Conservation (phyloP, 2,113 vertebrate species). For the Silurus asotus region DNA sequence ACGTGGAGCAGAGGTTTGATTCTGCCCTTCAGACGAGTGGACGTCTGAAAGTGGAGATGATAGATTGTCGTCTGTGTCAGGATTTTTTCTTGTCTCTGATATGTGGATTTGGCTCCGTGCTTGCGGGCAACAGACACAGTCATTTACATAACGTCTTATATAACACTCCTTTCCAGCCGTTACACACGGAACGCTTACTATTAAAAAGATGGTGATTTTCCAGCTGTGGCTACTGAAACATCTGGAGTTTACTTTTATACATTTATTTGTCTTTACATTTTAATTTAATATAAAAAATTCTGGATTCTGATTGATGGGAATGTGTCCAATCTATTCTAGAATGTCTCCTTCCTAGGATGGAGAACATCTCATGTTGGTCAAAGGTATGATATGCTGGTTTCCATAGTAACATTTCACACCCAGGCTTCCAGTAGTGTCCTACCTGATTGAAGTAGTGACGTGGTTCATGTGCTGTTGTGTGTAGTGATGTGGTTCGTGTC, state of each 20-base stretch:
- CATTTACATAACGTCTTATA: conserved; percentile 19
- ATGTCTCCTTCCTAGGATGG: background rate
- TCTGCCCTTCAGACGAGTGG: conserved; percentile 23
- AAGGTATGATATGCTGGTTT: background rate
- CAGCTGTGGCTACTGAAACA: background rate
- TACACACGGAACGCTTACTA: background rate
- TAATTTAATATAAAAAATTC: background rate
- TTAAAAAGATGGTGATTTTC: background rate
- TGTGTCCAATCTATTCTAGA: background rate
- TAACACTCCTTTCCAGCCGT: conserved; percentile 2
- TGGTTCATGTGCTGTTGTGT: too few species aligned
- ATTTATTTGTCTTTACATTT: background rate
- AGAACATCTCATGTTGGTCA: background rate
- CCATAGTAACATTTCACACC: background rate
- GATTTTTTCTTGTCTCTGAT: conserved; percentile 18
- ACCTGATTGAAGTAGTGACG: too few species aligned
- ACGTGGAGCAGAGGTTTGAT: background rate
- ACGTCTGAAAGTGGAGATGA: conserved; percentile 4
- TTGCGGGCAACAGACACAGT: background rate
- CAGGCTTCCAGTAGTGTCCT: too few species aligned
- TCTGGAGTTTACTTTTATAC: background rate
- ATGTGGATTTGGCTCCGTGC: conserved; percentile 30
- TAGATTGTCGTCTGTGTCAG: conserved; percentile 17
- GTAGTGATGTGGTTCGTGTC: too few species aligned
- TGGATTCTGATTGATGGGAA: conserved; percentile 2